A percentile compares a stretch with the other conserved stretches of the same genome.
These are phyloP conservation scores for Lepus timidus DNA, from an alignment of 2,113 vertebrate species.

Conservation along the genomic window DNA sequence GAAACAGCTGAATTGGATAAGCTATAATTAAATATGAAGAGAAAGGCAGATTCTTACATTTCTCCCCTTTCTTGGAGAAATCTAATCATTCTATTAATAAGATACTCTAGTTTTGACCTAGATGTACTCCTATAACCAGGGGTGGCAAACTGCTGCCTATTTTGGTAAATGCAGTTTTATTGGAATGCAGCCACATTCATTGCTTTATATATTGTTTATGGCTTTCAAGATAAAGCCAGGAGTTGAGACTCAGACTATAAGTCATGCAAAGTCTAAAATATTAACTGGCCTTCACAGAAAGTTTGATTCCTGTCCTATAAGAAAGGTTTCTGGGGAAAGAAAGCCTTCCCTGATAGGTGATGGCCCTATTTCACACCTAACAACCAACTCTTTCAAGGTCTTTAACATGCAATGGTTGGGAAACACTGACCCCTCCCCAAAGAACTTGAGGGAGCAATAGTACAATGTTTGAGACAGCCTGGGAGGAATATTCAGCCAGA, in stretches of 20 bases:
- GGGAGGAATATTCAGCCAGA: neutral
- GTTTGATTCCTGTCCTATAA: neutral
- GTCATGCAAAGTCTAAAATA: constrained; percentile 17
- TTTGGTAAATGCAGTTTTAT: neutral
- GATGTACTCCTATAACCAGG: neutral
- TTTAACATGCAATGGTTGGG: constrained; percentile 8
- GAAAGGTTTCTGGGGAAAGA: constrained; percentile 25
- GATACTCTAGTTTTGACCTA: neutral
- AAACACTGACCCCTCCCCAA: neutral
- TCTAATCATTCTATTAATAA: neutral
- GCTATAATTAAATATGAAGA: constrained; percentile 10
- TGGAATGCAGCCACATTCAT: neutral
- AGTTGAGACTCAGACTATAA: neutral
- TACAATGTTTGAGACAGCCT: neutral
- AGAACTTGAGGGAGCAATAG: neutral
- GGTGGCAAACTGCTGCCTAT: neutral
- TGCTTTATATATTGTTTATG: neutral
- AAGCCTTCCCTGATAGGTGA: constrained; percentile 1
- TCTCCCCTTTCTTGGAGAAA: constrained; percentile 35
- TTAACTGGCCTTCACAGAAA: constrained; percentile 41
- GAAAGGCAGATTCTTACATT: constrained; percentile 42
- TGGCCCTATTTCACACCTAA: constrained; percentile 36
- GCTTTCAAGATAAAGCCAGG: neutral
- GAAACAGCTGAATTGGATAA: neutral
- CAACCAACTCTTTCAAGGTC: constrained; percentile 48